Evolutionary conservation across 2,888 invertebrate species (phyloP), one percentile per base, ranked within the genome.

Genomic region (Xanthia togata): DNA sequence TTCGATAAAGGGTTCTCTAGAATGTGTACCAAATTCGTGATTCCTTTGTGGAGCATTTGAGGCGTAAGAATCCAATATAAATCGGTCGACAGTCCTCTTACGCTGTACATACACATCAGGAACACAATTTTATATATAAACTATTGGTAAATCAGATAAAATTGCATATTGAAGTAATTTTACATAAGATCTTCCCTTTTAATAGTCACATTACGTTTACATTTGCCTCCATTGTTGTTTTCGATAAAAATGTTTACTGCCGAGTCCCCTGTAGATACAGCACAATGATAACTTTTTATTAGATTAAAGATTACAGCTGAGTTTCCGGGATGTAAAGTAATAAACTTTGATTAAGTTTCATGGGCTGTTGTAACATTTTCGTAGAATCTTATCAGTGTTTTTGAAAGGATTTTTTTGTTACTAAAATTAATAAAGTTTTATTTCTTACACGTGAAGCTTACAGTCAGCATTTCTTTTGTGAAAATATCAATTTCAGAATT

Each of bases 31-130:
- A 76, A 87, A 88, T 88, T 89, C 84, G 79, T 87, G 88, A 87
- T 87, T 86, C 88, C 91, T 93, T 93, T 93, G 91, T 90, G 87
- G 78, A 87, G 82, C 79, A 86, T 89, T 87, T 88, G 91, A 88
- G 91, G 90, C 91, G 91, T 91, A 91, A 92, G 91, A 92, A 93
- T 92, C 91, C 93, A 92, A 94, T 94, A 93, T 90, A 89, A 90
- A 92, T 88, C 88, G 84, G 81, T 81, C 73, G 86, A 72, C 84
- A 87, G 87, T 83, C 85, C 84, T 84, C 83, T 83, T 60, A 74
- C 76, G 76, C 68, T 68, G 79, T 81, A 76, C 81, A 82, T 73
- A 87, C 68, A 85, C 74, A 78, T 81, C 79, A 85, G 79, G 79
- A 81, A 74, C 76, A 83, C 82, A 82, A 85, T 83, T 76, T 74